Evolutionary conservation across 2,797 vertebrate genomes (phyloP).

Genomic region (Acanthurus lineatus): DNA sequence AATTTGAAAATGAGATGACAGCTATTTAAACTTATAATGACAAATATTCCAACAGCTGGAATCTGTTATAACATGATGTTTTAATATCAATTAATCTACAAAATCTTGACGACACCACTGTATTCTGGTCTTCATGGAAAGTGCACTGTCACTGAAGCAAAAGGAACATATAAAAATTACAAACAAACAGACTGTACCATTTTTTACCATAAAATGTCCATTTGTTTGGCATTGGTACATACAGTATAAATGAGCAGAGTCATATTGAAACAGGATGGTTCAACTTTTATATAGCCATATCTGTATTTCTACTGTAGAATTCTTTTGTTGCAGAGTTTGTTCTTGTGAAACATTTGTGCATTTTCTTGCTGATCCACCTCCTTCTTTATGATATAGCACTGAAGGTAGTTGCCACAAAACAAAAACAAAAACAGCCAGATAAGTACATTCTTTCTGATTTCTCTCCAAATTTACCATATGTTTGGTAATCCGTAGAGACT

Average conservation of each 20-base stretch:
- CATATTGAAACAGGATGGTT: conserved; percentile 78
- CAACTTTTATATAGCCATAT: conserved; percentile 59
- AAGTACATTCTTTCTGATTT: conserved; percentile 76
- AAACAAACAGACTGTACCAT: conserved; percentile 84
- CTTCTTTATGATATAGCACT: conserved; percentile 56
- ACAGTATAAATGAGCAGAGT: conserved; percentile 82
- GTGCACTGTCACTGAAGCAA: conserved; percentile 88
- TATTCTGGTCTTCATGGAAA: conserved; percentile 85
- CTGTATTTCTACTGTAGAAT: conserved; percentile 63
- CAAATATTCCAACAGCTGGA: conserved; percentile 84
- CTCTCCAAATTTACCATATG: conserved; percentile 52
- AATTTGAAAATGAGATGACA: not conserved
- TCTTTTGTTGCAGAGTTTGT: conserved; percentile 48
- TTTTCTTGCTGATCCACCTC: conserved; percentile 53
- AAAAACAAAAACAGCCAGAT: conserved; percentile 61
- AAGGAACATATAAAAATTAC: conserved; percentile 89
- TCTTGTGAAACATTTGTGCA: conserved; percentile 67
- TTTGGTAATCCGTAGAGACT: conserved; percentile 65
- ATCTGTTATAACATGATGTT: conserved; percentile 88
- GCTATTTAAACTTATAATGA: not conserved
- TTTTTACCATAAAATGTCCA: conserved; percentile 78
- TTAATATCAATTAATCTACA: conserved; percentile 99
- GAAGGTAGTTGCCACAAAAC: conserved; percentile 62
- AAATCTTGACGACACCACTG: conserved; percentile 96
- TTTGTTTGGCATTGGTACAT: conserved; percentile 73